Conservation (phyloP, 2,113 vertebrate species). For the Narcine bancroftii region DNA sequence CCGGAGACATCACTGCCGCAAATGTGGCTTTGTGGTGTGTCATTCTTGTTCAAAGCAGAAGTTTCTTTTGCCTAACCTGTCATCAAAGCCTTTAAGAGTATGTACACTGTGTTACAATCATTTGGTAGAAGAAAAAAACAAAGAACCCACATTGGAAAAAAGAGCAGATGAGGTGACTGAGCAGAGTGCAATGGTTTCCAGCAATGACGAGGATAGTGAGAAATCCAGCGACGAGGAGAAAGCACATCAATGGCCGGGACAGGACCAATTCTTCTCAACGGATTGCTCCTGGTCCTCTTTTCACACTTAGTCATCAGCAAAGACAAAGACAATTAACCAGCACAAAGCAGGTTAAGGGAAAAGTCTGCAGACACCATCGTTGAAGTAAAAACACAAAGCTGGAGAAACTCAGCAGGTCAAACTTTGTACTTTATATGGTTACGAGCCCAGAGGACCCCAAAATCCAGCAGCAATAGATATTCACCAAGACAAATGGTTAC, state of each 20-base stretch:
- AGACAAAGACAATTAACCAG: slow-evolving; percentile 41
- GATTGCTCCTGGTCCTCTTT: slow-evolving; percentile 63
- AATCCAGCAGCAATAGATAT: too few species aligned
- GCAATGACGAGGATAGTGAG: slow-evolving; percentile 60
- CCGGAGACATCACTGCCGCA: slow-evolving; percentile 79
- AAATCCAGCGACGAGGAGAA: slow-evolving; percentile 50
- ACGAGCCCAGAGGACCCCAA: too few species aligned
- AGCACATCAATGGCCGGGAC: slow-evolving; percentile 52
- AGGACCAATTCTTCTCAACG: slow-evolving; percentile 54
- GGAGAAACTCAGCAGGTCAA: too few species aligned
- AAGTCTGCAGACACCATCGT: too few species aligned
- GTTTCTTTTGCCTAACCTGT: slow-evolving; percentile 65
- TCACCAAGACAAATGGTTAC: too few species aligned
- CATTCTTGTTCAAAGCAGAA: slow-evolving; percentile 65
- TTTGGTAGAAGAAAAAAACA: slow-evolving; percentile 48
- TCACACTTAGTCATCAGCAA: slow-evolving; percentile 52
- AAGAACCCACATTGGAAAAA: slow-evolving; percentile 41
- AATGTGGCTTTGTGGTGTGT: slow-evolving; percentile 80
- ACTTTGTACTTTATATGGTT: too few species aligned
- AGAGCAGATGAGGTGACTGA: not conserved
- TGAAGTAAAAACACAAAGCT: too few species aligned
- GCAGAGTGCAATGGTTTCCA: not conserved
- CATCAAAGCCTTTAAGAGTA: slow-evolving; percentile 65
- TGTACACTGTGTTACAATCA: slow-evolving; percentile 63
- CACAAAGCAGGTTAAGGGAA: too few species aligned